Base-by-base conservation (phyloP, 2,888 invertebrate species). In the Hypercompe scribonia region DNA sequence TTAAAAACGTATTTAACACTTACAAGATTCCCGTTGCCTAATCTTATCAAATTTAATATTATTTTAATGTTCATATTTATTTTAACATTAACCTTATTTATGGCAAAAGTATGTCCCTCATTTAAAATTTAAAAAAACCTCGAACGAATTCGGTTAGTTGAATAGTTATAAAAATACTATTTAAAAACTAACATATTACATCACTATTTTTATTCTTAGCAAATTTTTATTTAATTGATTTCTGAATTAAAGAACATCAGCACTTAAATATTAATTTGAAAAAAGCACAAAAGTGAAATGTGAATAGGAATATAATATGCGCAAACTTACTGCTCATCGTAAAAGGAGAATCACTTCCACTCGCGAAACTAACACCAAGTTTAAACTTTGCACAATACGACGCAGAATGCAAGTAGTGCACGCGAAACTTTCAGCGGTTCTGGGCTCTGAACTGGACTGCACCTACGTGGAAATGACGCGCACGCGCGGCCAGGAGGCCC, bases 401-500 rank as follows among this genome's bases (percentile, higher is more conserved):
- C n/a, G 11, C 10, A 3, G n/a, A 13, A 24, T 58, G 13, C 54
- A 58, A 11, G n/a, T 28, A 28, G 11, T 3, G n/a, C 54, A 58
- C 13, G 54, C 28, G 4, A 58, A 54, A n/a, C 3, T 58, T 58
- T n/a, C n/a, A 28, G n/a, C n/a, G 3, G 54, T 3, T 58, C 54
- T 58, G 54, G 11, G n/a, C 4, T 0, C 13, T 0, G 28, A 11
- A 0, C n/a, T 1, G 10, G 11, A 0, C 8, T 54, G n/a, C n/a
- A 58, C 11, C 3, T 3, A 3, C 3, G 3, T 58, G 5, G 3
- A 28, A 58, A 58, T 28, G 24, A 3, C 11, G 28, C 54, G 54
- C 54, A 58, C 13, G 54, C 54, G 54, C 54, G 28, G 54, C 28
- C 13, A n/a, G n/a, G 54, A 54, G 10, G 54, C n/a, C 50, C 10